Evolutionary conservation across 2,888 invertebrate species (phyloP), one percentile per base, ranked within the genome.

Genomic region (Aplocera efformata): DNA sequence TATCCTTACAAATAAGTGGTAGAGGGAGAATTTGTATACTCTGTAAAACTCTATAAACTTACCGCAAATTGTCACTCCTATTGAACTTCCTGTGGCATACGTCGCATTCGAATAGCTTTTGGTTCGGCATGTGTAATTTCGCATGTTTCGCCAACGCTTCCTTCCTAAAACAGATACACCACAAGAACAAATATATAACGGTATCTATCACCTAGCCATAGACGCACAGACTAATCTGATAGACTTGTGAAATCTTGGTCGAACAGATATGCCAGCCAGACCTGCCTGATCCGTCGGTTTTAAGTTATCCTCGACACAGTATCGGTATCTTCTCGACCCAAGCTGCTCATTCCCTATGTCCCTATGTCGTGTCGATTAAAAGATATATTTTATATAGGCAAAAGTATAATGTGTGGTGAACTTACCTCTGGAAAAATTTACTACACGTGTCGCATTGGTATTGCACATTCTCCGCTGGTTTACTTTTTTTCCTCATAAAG

Each of bases 131-230:
- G 65, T 93, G 93, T n/a, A 90, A 78, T 56, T 91, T 91, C 10
- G 89, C 88, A 68, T 93, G 93, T 33, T 91, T 89, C 0, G 90
- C 90, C 6, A 93, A 78, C 58, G 91, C 89, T 51, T 92, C 92
- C 32, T 90, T 90, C 70, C 92, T 92, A 40, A 10, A 7, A 10
- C 3, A n/a, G 3, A 26, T 24, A 10, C 8, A 20, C 9, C 8
- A 20, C 9, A 8, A 13, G 11, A 9, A 32, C n/a, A n/a, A 32
- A 10, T 23, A 32, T 22, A 24, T n/a, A 38, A n/a, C n/a, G n/a
- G n/a, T n/a, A n/a, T n/a, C n/a, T n/a, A n/a, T n/a, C n/a, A n/a
- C n/a, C n/a, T n/a, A n/a, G n/a, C n/a, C n/a, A n/a, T n/a, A n/a
- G n/a, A n/a, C n/a, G n/a, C n/a, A n/a, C n/a, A n/a, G n/a, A n/a